Evolutionary conservation across 2,113 vertebrate species (phyloP), one percentile per base, ranked within the genome.

Genomic region (Eolophus roseicapilla): DNA sequence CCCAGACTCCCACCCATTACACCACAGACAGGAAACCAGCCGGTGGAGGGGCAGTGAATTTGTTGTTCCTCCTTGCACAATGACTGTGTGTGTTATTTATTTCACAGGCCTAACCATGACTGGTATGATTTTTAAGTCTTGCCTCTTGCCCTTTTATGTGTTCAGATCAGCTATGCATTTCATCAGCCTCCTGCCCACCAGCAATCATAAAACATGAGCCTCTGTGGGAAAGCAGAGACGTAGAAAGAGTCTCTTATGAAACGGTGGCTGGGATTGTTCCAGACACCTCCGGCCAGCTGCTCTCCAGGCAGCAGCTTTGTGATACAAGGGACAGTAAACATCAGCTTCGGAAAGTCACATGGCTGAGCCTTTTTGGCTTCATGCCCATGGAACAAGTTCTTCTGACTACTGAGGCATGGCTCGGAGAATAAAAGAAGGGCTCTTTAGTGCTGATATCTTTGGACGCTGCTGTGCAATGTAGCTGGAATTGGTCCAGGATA

Each of bases 241-340:
- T 65, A 97, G 93, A 97, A 96, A 96, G 90, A 62, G 77, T 92
- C 96, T 94, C 90, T 93, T 96, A 88, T 90, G 95, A 96, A 93
- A 88, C 3, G 7, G 47, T 90, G 92, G 76, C 95, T 95, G 88
- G 92, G 88, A 93, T 95, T 95, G 95, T 92, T 96, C 95, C 96
- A 96, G 96, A 93, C 95, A 96, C 95, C 96, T 94, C 96, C 47
- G 59, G 83, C 95, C 96, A 97, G 95, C 96, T 97, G 96, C 88
- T 96, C 95, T 92, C 90, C 90, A 88, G 93, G 95, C 95, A 97
- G 85, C 82, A 79, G 89, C 88, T 96, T 92, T 96, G 93, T 87
- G 74, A 95, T 92, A 86, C 47, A 84, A 76, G 86, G 93, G 92
- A 93, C 83, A 86, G 95, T 92, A 97, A 96, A 97, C 91, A 94